Evolutionary conservation across 2,113 vertebrate species (phyloP), one percentile per base, ranked within the genome.

Genomic region (Triplophysa tibetana): DNA sequence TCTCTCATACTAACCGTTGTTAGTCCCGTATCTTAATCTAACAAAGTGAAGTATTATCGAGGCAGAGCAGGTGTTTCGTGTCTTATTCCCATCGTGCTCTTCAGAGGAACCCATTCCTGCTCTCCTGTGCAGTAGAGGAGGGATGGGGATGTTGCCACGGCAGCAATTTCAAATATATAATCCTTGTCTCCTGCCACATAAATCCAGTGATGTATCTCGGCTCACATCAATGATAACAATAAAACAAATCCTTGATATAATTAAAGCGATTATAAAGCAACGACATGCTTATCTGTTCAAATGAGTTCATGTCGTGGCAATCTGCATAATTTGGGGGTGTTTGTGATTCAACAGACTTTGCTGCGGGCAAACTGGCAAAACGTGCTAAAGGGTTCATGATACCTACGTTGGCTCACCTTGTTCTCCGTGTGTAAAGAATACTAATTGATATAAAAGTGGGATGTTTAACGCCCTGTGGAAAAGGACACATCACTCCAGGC

Each of bases 121-220:
- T 75, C 23, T 26, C 76, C 65, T 50, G 24, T 67, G 68, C 70
- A 33, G 33, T 66, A 70, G 63, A 70, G 70, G 26, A 21, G 63
- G 23, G 54, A 79, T 68, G 56, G 68, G 68, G 54, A 75, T 83
- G 75, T 75, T 65, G 41, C 64, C 64, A 84, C 29, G n/a, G 68
- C 62, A 68, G 45, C 70, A 74, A 80, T 77, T 78, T 84, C 63
- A 81, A 81, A 81, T 74, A 78, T 81, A 77, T 81, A 81, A 83
- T 75, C 77, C 68, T 41, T 12, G 6, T 63, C 77, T 69, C 62
- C 54, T 23, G 41, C 66, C 52, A 77, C 19, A 79, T 64, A 76
- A 79, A 64, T 78, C 19, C 61, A 38, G 29, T 38, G 45, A 61
- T 38, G 50, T 67, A 26, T 38, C 66, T 21, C 48, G 23, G 17